Evolutionary conservation across 92 coral and sea anemone genomes (phyloP).

Genomic region (Epizoanthus ramosus): DNA sequence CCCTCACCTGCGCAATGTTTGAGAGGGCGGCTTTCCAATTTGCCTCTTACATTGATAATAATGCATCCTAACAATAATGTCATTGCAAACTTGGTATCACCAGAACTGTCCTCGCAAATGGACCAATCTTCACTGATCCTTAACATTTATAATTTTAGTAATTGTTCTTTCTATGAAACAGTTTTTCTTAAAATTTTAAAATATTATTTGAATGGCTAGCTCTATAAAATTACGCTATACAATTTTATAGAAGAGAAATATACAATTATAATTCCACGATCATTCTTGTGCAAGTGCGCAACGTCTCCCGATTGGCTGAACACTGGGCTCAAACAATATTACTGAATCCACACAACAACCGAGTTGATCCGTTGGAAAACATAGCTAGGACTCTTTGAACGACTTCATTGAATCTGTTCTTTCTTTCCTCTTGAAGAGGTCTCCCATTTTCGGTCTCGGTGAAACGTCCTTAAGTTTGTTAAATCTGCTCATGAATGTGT

Average conservation of each 20-base stretch:
- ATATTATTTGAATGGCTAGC: conserved; percentile 8
- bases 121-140: too few relatives aligned
- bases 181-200: conserved; percentile 8
- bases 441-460: conserved; percentile 92
- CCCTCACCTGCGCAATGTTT: too few relatives aligned
- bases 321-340: not conserved
- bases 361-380: not conserved
- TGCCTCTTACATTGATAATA: too few relatives aligned
- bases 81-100: too few relatives aligned
- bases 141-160: not conserved
- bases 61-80: too few relatives aligned
- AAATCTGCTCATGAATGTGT: conserved; percentile 90
- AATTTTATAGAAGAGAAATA: not conserved
- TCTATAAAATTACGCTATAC: not conserved
- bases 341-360: not conserved
- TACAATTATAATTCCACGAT: not conserved
- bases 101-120: too few relatives aligned
- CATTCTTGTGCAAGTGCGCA: not conserved
- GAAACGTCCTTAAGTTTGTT: conserved; percentile 91
- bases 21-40: too few relatives aligned
- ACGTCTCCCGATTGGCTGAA: too few relatives aligned
- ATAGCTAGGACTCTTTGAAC: conserved; percentile 18
- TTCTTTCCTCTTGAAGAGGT: conserved; percentile 90
- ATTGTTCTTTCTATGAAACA: not conserved
- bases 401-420: conserved; percentile 70